Base-by-base conservation (phyloP, 2,113 vertebrate species). In the Octodon degus region DNA sequence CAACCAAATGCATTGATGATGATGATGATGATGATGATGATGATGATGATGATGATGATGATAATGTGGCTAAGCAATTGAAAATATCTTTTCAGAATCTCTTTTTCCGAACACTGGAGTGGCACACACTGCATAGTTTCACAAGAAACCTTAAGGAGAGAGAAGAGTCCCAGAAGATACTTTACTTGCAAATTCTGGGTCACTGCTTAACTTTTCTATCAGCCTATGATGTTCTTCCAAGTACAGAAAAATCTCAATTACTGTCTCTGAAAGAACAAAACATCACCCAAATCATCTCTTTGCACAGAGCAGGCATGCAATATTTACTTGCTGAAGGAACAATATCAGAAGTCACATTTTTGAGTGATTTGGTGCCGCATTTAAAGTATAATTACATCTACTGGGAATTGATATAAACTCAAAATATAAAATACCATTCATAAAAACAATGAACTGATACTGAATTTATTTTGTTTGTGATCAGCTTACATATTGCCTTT, bases 41-140 rank as follows among this genome's bases (percentile, higher is more conserved):
- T 55, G 14, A 53, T 53, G 12, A 53, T 53, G 12, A 53, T 53
- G 12, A 53, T 53, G 12, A 53, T 53, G 10, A 53, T 53, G 12
- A 55, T 79, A 92, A 68, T 25, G 5, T 25, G 4, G 47, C 19
- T 91, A 92, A 85, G 81, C 88, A 94, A 12, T 3, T 53, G 55
- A 88, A 70, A 70, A 84, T 96, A 92, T n/a, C 63, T 55, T 81
- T 76, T 37, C 43, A 82, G 65, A 85, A 94, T 55, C 50, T 89
- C 16, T 96, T 84, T 53, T 89, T 94, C 40, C 30, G 76, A 22
- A 83, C 7, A 32, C 4, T 50, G 5, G 24, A 86, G 25, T 43
- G 17, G 8, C 70, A 90, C 2, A 80, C 7, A 80, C 3, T 50
- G 17, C 7, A 40, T 7, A 34, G 40, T 40, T 90, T 85, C 47